Evolutionary conservation across 2,113 vertebrate genomes (phyloP), one percentile per base, ranked within the genome.

Genomic region (Scortum barcoo): DNA sequence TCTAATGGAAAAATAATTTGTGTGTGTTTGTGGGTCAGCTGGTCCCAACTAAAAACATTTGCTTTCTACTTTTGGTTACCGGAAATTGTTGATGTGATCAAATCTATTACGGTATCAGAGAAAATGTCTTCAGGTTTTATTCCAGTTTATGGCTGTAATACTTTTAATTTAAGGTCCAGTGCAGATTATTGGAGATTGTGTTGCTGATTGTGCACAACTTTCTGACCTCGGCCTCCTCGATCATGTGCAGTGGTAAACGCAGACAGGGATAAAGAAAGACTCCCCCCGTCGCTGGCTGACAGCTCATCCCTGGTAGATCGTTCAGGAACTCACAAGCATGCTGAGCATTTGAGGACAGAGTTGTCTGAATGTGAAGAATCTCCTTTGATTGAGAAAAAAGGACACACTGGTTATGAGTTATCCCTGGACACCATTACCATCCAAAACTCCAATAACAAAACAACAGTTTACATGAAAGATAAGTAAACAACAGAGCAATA

Each of bases 231-330:
- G 90, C 80, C 13, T 89, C 65, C 33, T 90, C 44, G 44, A 28
- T 33, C 9, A 78, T 40, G 44, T 11, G 33, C 40, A n/a, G 54
- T 19, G 88, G 86, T 24, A 93, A 68, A 40, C 38, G 53, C 9
- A 93, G 72, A n/a, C 74, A 22, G 38, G 88, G 88, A 60, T 79
- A 92, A 40, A 92, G 30, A 61, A 71, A 90, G 46, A 88, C 13
- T 28, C 90, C 90, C 0, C 79, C 88, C 77, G 53, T 72, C 22
- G 33, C 71, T 4, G 88, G 81, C 26, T 58, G 77, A 69, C 91
- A 93, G 56, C 60, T 86, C 65, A 93, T 30, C 36, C 93, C 89
- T 26, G 88, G 78, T 0, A 93, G 75, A 60, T 44, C 20, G 24
- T 88, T 89, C 33, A 93, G 82, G 50, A 89, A 78, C 26, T 80